Evolutionary conservation across 2,888 invertebrate species (phyloP).

Genomic region (Amblyjoppa fuscipennis): DNA sequence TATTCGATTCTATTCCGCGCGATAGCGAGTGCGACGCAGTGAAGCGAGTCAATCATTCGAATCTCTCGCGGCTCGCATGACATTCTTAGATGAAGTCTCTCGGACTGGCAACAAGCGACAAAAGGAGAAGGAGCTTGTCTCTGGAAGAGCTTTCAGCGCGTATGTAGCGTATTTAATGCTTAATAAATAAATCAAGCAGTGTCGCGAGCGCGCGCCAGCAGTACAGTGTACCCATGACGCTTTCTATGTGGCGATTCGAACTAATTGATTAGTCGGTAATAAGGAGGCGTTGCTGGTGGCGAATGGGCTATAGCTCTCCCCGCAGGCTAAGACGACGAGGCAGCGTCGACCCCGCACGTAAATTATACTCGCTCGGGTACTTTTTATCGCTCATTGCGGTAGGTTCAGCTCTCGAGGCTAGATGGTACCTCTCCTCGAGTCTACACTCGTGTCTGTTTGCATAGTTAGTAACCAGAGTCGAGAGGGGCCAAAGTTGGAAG

Average conservation of each 20-base stretch:
- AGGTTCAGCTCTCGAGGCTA: slow-evolving; percentile 27
- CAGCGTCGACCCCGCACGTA: slow-evolving; percentile 39
- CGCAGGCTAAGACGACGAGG: slow-evolving; percentile 23
- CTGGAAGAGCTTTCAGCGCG: not conserved
- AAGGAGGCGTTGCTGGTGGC: slow-evolving; percentile 60
- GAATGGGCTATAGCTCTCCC: slow-evolving; percentile 39
- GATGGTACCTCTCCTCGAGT: slow-evolving; percentile 13
- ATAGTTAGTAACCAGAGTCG: slow-evolving; percentile 6
- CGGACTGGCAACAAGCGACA: not conserved
- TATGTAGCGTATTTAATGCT: slow-evolving; percentile 30
- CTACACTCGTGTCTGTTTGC: slow-evolving; percentile 1
- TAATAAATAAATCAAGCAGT: slow-evolving; percentile 56
- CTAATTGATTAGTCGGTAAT: slow-evolving; percentile 65
- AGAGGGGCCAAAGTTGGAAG: slow-evolving; percentile 21
- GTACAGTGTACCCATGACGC: not conserved
- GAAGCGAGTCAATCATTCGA: not conserved
- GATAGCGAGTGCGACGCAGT: not conserved
- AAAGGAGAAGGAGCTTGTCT: not conserved
- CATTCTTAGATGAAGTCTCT: not conserved
- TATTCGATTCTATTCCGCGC: not conserved
- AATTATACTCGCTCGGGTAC: slow-evolving; percentile 56
- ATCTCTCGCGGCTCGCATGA: not conserved
- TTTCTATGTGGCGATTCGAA: slow-evolving; percentile 52
- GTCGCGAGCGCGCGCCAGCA: not conserved
- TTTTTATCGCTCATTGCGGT: slow-evolving; percentile 59